Conservation (phyloP, 2,797 vertebrate genomes). For the Denticeps clupeoides region DNA sequence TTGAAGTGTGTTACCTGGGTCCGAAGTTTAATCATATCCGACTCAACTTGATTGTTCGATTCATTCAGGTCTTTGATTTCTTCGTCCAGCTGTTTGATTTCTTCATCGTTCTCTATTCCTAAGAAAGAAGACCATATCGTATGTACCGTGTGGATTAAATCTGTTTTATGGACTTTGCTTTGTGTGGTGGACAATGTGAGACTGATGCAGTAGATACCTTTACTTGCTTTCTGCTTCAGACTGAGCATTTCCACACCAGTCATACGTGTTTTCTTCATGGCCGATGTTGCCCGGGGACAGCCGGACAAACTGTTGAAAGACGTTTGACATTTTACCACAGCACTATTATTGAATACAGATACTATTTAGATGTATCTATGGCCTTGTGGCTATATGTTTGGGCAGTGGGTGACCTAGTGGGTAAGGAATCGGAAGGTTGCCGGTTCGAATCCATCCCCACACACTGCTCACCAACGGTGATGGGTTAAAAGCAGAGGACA, state of each 20-base stretch:
- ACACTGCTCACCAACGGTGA: no score
- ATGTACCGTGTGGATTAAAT: no score
- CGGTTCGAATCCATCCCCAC: no score
- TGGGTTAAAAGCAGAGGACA: no score
- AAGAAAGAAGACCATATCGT: no score
- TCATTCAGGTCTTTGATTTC: constrained; percentile 97
- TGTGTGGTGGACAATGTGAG: not conserved
- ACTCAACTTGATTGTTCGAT: constrained; percentile 95
- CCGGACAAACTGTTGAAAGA: constrained; percentile 76
- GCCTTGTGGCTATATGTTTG: no score
- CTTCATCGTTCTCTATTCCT: constrained; percentile 97
- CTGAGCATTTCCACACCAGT: constrained; percentile 94
- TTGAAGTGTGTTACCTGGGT: constrained; percentile 74
- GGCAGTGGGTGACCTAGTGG: no score
- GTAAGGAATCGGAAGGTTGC: no score
- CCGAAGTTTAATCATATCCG: constrained; percentile 96
- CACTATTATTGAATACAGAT: not conserved
- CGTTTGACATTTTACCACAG: constrained; percentile 1
- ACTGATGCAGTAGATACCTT: constrained; percentile 58
- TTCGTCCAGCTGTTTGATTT: constrained; percentile 97
- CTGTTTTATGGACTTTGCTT: not conserved
- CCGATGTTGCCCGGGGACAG: constrained; percentile 88
- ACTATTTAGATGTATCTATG: no score
- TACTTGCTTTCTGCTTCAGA: constrained; percentile 91
- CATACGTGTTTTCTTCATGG: constrained; percentile 95